phyloP scores from a whole-genome alignment of 1,140 invertebrate species.

The Leptinotarsa lineolata region DNA sequence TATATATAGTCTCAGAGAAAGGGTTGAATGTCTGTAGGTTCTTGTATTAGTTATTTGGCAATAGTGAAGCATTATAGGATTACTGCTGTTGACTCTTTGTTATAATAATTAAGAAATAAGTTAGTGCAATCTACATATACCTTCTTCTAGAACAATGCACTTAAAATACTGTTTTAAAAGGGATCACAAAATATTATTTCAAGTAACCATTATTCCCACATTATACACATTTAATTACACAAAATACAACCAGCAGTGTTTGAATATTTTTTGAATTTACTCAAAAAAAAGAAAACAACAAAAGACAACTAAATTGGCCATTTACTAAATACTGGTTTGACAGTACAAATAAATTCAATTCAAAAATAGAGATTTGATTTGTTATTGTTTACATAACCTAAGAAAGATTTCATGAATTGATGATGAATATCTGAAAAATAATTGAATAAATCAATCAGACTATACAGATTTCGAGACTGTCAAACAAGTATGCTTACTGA shows the following conservation, averaged over 20 bases:
- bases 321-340: slow-evolving; percentile 12
- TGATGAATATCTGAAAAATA: background rate
- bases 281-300: slow-evolving; percentile 15
- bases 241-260: slow-evolving; percentile 28
- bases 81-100: too few relatives aligned
- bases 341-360: slow-evolving; percentile 4
- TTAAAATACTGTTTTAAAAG: too few relatives aligned
- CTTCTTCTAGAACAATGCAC: too few relatives aligned
- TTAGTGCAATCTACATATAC: too few relatives aligned
- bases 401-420: background rate
- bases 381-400: background rate
- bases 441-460: background rate
- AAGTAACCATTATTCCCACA: background rate
- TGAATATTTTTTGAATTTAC: slow-evolving; percentile 12
- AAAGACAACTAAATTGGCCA: slow-evolving; percentile 3
- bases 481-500: slow-evolving; percentile 14
- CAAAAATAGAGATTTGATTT: background rate
- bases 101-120: too few relatives aligned
- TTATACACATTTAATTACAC: background rate
- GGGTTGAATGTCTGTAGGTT: too few relatives aligned
- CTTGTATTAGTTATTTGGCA: too few relatives aligned
- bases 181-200: background rate
- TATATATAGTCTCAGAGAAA: too few relatives aligned
- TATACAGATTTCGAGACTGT: slow-evolving; percentile 3
- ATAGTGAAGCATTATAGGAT: too few relatives aligned